Evolutionary conservation across 2,797 vertebrate species (phyloP), one percentile per base, ranked within the genome.

Genomic region (Halcyon leucocephala): DNA sequence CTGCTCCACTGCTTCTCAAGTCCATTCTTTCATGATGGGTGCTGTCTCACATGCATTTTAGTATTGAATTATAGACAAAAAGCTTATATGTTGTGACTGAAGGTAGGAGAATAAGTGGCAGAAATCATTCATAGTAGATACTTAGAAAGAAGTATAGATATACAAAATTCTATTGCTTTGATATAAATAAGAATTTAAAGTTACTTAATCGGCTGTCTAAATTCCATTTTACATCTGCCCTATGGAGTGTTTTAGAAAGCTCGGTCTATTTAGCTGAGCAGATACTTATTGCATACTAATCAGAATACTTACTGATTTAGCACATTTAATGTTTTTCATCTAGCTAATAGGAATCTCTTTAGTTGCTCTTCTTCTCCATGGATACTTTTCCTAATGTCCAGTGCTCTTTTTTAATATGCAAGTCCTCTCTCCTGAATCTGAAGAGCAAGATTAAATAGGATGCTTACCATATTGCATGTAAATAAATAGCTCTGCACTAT

Each of bases 291-390:
- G 66, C 70, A 84, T 93, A 18, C 54, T 84, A 77, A 96, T 89
- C 37, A 94, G 72, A 86, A 82, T 78, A 80, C 64, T 66, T 88
- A 86, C 64, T 61, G 55, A 87, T 95, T 80, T 92, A 93, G 81
- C 33, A 89, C 33, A 71, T 92, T 74, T 78, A 35, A 85, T 76
- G 74, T 31, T 94, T 97, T 84, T 93, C 44, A 58, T 82, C 80
- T 66, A 76, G 74, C 41, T 92, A 88, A 80, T 42, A 86, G 67
- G 74, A 92, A 86, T 57, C 71, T 84, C 60, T 73, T 93, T 26
- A 64, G 55, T 82, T 84, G n/a, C 71, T 95, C 57, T 77, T 89
- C 91, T 46, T 28, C 55, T 73, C 82, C 78, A 54, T 22, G 31
- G 93, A 79, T 82, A 70, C 39, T 78, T 83, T 55, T 22, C n/a